phyloP scores from a whole-genome alignment of 2,113 vertebrate genomes.

The Rhinoderma darwinii region DNA sequence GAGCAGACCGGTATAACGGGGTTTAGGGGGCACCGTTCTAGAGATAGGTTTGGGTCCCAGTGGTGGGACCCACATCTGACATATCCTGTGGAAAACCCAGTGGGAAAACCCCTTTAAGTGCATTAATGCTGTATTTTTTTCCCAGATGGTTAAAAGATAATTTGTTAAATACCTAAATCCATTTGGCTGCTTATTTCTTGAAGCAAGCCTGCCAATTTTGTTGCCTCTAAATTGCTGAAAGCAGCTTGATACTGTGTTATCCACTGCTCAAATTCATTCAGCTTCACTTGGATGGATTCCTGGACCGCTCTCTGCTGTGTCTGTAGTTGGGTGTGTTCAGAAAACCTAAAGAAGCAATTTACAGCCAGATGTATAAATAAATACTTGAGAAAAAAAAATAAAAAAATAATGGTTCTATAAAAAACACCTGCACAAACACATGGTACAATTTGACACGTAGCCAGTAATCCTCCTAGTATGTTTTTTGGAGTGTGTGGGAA shows the following conservation, averaged over 20 bases:
- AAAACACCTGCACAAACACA: too few species aligned
- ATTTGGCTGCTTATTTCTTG: slow-evolving; percentile 97
- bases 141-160: background rate
- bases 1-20: too few species aligned
- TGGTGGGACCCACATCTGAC: too few species aligned
- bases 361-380: slow-evolving; percentile 48
- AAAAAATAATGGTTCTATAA: too few species aligned
- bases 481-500: too few species aligned
- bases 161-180: slow-evolving; percentile 84
- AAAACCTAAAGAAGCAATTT: slow-evolving; percentile 79
- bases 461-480: too few species aligned
- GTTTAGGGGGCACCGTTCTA: too few species aligned
- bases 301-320: slow-evolving; percentile 91
- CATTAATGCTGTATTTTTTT: background rate
- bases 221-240: slow-evolving; percentile 91
- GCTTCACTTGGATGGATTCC: slow-evolving; percentile 93
- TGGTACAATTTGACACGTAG: too few species aligned
- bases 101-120: too few species aligned
- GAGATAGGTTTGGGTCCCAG: too few species aligned
- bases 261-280: slow-evolving; percentile 96
- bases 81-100: too few species aligned
- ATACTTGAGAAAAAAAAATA: slow-evolving; percentile 29
- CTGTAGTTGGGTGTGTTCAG: slow-evolving; percentile 94
- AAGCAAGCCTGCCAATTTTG: slow-evolving; percentile 92
- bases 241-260: slow-evolving; percentile 97